Conservation (phyloP, 2,888 invertebrate species). For the Himalopsyche japonica region DNA sequence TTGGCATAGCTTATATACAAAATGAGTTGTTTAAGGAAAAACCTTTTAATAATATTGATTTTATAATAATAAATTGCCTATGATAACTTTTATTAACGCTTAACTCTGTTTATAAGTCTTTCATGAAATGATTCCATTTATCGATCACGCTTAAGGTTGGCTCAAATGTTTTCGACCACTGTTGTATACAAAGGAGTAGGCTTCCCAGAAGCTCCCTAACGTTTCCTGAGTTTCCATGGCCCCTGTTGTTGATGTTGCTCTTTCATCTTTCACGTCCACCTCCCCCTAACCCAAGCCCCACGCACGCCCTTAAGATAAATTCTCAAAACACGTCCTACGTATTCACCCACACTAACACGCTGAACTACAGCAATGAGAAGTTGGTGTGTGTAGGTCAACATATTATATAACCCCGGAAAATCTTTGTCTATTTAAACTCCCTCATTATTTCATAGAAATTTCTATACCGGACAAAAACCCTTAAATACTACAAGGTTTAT, state of each 20-base stretch:
- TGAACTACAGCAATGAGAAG: background rate
- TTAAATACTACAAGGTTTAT: too few relatives aligned
- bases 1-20: too few relatives aligned
- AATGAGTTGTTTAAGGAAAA: too few relatives aligned
- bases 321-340: too few relatives aligned
- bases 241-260: conserved; percentile 38
- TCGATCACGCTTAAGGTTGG: background rate
- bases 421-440: background rate
- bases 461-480: too few relatives aligned
- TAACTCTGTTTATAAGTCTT: too few relatives aligned
- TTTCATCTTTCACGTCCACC: conserved; percentile 27
- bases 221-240: conserved; percentile 29
- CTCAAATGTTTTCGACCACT: background rate
- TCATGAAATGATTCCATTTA: background rate
- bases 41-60: too few relatives aligned
- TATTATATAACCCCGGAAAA: background rate
- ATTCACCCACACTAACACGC: background rate
- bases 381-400: conserved; percentile 5
- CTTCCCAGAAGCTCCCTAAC: background rate
- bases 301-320: too few relatives aligned
- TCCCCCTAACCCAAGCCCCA: background rate
- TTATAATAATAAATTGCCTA: too few relatives aligned
- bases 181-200: background rate
- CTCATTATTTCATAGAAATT: too few relatives aligned
- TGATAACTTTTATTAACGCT: too few relatives aligned